Evolutionary conservation across 2,113 vertebrate species (phyloP).

Genomic region (Larimichthys crocea): DNA sequence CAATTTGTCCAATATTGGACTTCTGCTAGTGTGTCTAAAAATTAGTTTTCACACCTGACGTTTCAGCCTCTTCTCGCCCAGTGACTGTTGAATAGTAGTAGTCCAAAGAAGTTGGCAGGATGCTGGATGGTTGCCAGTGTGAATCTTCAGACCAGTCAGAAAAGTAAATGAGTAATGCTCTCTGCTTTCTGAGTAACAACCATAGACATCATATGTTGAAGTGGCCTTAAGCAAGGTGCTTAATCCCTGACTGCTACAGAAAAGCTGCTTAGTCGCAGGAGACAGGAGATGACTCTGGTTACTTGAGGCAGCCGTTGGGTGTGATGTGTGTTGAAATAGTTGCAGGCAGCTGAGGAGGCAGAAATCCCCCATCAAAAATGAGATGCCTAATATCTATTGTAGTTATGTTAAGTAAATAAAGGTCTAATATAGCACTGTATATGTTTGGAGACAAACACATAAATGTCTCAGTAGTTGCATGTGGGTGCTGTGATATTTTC

Average conservation of each 20-base stretch:
- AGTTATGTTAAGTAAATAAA: neutral
- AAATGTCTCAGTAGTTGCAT: neutral
- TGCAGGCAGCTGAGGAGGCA: constrained; percentile 6
- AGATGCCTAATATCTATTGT: neutral
- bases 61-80: neutral
- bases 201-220: constrained; percentile 68
- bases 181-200: constrained; percentile 66
- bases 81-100: constrained; percentile 7
- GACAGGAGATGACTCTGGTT: constrained; percentile 64
- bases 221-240: constrained; percentile 61
- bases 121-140: constrained; percentile 46
- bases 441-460: neutral
- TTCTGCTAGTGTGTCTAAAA: neutral
- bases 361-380: constrained; percentile 11
- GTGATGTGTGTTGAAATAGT: constrained; percentile 51
- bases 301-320: constrained; percentile 47
- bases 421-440: neutral
- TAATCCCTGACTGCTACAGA: constrained; percentile 72
- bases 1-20: neutral
- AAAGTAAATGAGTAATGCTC: constrained; percentile 64
- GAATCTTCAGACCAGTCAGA: constrained; percentile 62
- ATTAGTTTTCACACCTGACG: constrained; percentile 15
- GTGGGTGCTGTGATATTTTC: neutral
- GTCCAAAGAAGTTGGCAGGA: constrained; percentile 24
- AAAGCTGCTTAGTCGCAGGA: constrained; percentile 75